Evolutionary conservation across 2,888 invertebrate genomes (phyloP).

Genomic region (Oscheius sp.): DNA sequence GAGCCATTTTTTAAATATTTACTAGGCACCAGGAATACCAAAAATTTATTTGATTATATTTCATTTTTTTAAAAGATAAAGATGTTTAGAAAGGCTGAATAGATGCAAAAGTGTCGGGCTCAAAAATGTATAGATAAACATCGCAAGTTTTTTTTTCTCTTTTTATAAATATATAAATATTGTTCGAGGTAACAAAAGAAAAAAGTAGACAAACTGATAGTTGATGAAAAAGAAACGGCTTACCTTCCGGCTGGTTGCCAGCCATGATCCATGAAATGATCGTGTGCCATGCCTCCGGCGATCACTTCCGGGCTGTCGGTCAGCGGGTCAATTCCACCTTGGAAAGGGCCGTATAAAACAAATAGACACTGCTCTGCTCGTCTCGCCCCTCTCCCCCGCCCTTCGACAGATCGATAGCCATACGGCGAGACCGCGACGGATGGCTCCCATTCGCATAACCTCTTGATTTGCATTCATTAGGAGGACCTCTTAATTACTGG

Average conservation of each 20-base stretch:
- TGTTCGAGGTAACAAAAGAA: background rate
- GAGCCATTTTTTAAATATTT: too few species aligned
- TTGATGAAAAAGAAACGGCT: constrained; percentile 3
- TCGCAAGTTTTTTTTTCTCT: too few species aligned
- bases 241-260: constrained; percentile 32
- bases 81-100: background rate
- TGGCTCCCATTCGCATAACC: background rate
- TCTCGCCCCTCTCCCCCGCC: constrained; percentile 17
- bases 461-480: constrained; percentile 22
- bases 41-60: too few species aligned
- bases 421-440: constrained; percentile 6
- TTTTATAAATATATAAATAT: too few species aligned
- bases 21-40: too few species aligned
- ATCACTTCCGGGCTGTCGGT: constrained; percentile 25
- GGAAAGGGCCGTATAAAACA: constrained; percentile 18
- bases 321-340: constrained; percentile 26
- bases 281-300: constrained; percentile 26
- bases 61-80: background rate
- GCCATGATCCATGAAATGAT: constrained; percentile 27
- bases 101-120: background rate
- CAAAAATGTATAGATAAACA: too few species aligned
- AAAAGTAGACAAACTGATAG: background rate
- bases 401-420: constrained; percentile 18
- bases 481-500: constrained; percentile 19
- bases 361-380: constrained; percentile 18